Percentiles rank a stretch among this genome's conserved stretches.
Conservation (phyloP, 2,797 vertebrate genomes). For the Euphonia xanthogaster region DNA sequence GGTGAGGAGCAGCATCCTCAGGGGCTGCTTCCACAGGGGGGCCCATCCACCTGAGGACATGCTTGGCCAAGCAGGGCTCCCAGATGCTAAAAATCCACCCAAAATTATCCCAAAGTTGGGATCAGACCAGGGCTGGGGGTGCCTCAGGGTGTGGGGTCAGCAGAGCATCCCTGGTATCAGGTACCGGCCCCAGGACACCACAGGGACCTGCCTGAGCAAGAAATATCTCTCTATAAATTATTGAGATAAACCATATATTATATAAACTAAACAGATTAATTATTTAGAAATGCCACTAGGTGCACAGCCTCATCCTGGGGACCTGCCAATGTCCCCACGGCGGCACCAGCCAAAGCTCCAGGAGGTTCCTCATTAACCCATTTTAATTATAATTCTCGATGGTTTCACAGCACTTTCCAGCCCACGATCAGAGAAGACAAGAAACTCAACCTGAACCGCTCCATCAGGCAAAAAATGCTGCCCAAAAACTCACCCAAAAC, state of each 20-base stretch:
- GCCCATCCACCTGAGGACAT: neutral
- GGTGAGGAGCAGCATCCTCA: constrained; percentile 1
- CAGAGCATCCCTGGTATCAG: neutral
- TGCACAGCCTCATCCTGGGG: neutral
- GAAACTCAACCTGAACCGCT: neutral
- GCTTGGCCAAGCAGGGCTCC: neutral
- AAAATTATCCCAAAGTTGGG: neutral
- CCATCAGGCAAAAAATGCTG: neutral
- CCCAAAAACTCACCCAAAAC: neutral
- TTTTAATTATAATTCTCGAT: fast-evolving
- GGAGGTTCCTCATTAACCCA: neutral
- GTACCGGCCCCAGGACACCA: fast-evolving
- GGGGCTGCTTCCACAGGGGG: neutral
- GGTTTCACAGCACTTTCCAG: neutral
- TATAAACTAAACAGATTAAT: neutral
- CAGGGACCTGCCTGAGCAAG: neutral
- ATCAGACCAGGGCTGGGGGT: neutral
- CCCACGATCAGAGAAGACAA: fast-evolving
- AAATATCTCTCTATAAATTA: neutral
- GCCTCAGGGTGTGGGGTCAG: fast-evolving
- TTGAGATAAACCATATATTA: neutral
- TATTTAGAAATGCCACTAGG: neutral
- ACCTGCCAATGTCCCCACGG: neutral
- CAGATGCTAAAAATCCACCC: neutral
- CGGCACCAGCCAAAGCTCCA: neutral